Base-by-base conservation (phyloP, 2,797 vertebrate genomes). In the Triplophysa bombifrons region DNA sequence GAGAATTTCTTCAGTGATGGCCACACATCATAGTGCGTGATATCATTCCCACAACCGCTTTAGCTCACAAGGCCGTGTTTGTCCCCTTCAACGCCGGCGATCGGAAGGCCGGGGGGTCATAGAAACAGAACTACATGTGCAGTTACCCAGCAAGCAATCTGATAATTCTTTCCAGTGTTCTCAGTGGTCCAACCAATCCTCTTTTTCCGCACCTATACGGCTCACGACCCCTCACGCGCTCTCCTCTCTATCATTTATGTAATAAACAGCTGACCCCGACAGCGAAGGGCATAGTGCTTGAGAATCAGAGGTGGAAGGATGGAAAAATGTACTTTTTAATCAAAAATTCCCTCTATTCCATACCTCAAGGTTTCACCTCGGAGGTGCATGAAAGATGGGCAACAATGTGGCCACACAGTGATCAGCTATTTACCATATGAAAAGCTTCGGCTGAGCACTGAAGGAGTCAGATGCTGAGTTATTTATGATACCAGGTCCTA, bases 341-440 rank as follows among this genome's bases (percentile, higher is more conserved):
- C 90, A 92, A 93, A 93, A 90, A 95, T 94, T 94, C 93, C 85
- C 77, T 94, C 91, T 94, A 88, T 94, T 93, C 91, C 88, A 81
- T 88, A 93, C 91, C 93, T 93, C 91, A 93, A 93, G 93, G 92
- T 94, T 92, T 91, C 91, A 91, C 91, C 92, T 91, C 89, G 88
- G 91, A 92, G 91, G 87, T 84, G 91, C 91, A 93, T 95, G 93
- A 94, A 94, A 93, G 93, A 85, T 90, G 87, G 91, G 89, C 91
- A 91, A 93, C 92, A 93, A 90, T 91, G 89, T 90, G 93, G 91
- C 91, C 92, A 93, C 92, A 93, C 90, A 90, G 91, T 90, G 92
- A 93, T 94, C 91, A 91, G 88, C 93, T 95, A 90, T 91, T 94
- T 95, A 93, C 91, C 94, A 95, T 95, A 94, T 94, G 93, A 95